Evolutionary conservation across 2,113 vertebrate species (phyloP), one percentile per base, ranked within the genome.

Genomic region (Platysternon megacephalum): DNA sequence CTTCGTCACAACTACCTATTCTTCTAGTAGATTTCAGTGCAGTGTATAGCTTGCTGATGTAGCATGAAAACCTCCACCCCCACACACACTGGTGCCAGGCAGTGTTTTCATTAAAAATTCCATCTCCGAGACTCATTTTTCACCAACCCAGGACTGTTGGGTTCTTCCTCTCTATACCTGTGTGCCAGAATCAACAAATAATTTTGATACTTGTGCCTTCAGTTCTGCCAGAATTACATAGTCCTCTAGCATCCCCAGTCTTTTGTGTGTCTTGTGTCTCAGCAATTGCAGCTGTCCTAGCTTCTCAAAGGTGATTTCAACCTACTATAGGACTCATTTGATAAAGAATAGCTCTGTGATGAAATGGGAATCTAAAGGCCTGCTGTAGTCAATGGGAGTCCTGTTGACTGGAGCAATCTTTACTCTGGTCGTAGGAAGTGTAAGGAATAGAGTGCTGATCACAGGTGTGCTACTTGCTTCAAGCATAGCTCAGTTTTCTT

Each of bases 161-260:
- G 90, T 84, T 97, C 93, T 96, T 97, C 88, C 61, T 90, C 89
- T 91, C 74, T 90, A 11, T 83, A 94, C 92, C 90, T 93, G 89
- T 53, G 85, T 96, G 96, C 96, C 97, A 97, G 95, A 94, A 91
- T 58, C 94, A 97, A 95, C 96, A 95, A 84, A 56, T 58, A 11
- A 13, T 83, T 94, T 91, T 94, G 94, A 83, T 97, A 86, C 92
- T 93, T 95, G 90, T 93, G 94, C 79, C 72, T 35, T 84, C 46
- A 68, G 83, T 85, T 89, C 52, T 0, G 51, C 9, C 78, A 56
- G 88, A 79, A 29, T 51, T n/a, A 48, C 52, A 13, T 6, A 0
- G 52, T 72, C 48, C 78, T 80, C 0, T 0, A 11, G 1, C 49
- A 82, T 88, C 76, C 29, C 56, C 28, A 35, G 76, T 5, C 52